Base-by-base conservation (phyloP, 2,113 vertebrate species). In the Muscicapa adusta region DNA sequence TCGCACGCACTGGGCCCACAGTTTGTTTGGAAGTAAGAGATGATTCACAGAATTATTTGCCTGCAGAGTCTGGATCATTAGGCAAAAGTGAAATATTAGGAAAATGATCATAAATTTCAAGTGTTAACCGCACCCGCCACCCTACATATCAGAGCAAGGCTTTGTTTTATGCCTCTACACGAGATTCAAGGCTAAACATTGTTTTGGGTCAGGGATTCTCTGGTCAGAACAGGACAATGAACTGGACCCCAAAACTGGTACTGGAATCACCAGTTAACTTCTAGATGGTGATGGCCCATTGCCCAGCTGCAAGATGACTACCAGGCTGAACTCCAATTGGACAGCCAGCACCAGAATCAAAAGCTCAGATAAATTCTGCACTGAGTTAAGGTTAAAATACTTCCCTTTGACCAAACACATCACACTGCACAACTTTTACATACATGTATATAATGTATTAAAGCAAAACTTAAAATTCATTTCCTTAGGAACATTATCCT, bases 41-140 rank as follows among this genome's bases (percentile, higher is more conserved):
- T 77, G 90, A 86, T 90, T 93, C 88, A 68, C 72, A 42, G 56
- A 90, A 84, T 70, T 90, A 77, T 91, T 91, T 83, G 48, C 51
- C 67, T 94, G 31, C 34, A 23, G 66, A 76, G 60, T 20, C 34
- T 70, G 43, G 42, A 33, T 88, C 36, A 3, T 83, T 36, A 67
- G 31, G 45, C 65, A 81, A 42, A 79, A 60, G 48, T 80, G 90
- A 96, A 94, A 67, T 94, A 94, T 60, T 88, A 66, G 82, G 42
- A 88, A 81, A 91, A 80, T 0, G 2, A 68, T 63, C 31, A 90
- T 96, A 93, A 91, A 95, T 88, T 88, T 67, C 47, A 63, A 81
- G 25, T 33, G 36, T 63, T 88, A 85, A 71, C 47, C 4, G 2
- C 17, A 8, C 60, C 60, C 77, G 77, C 43, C 58, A 60, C 18